Evolutionary conservation across 2,797 vertebrate genomes (phyloP).

Genomic region (Spheniscus humboldti): DNA sequence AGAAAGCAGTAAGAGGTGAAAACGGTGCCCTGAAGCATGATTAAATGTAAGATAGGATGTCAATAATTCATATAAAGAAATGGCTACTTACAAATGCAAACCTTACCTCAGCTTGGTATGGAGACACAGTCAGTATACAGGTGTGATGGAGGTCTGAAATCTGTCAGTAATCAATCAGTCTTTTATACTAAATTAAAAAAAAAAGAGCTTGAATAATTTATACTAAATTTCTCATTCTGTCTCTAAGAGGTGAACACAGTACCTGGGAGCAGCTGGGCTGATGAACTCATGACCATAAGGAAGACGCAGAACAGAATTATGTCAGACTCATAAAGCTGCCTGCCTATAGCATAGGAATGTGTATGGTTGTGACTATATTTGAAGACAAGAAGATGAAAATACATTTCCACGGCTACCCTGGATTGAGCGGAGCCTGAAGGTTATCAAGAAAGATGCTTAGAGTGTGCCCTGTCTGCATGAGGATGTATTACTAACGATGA

Average conservation of each 20-base stretch:
- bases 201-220: not conserved
- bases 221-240: not conserved
- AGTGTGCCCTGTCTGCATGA: not conserved
- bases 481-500: not conserved
- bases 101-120: not conserved
- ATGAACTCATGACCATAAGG: not conserved
- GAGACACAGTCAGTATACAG: not conserved
- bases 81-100: not conserved
- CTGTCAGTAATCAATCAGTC: not conserved
- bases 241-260: not conserved
- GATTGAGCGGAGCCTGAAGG: not conserved
- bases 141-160: not conserved
- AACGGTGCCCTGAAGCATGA: not conserved
- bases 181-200: not conserved
- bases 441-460: not conserved
- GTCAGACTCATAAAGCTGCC: not conserved
- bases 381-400: not conserved
- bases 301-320: not conserved
- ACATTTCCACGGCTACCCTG: not conserved
- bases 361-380: not conserved
- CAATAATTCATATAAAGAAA: slow-evolving; percentile 14
- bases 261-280: not conserved
- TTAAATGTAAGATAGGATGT: not conserved
- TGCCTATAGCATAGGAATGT: not conserved
- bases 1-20: not conserved